Conservation (phyloP, 2,797 vertebrate species). For the Poeciliopsis gracilis region DNA sequence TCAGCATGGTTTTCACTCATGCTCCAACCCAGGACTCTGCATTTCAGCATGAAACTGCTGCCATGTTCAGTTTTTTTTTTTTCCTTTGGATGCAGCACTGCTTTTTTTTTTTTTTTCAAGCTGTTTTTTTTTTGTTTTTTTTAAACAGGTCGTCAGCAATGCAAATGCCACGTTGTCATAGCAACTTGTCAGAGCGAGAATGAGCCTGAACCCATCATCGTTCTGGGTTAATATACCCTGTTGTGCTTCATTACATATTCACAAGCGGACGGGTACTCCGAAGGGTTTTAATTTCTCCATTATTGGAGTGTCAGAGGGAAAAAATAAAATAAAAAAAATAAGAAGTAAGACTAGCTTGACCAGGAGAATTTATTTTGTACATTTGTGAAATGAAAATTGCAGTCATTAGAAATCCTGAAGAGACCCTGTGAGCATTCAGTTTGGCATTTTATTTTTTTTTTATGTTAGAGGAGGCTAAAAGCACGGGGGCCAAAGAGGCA, state of each 20-base stretch:
- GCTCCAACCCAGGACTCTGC: neutral
- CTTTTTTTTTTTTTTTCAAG: neutral
- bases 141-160: conserved; percentile 13
- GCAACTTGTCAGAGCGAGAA: conserved; percentile 36
- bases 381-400: conserved; percentile 13
- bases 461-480: conserved; percentile 38
- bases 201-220: conserved; percentile 21
- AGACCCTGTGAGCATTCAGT: conserved; percentile 41
- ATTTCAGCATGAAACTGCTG: neutral
- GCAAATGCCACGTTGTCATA: conserved; percentile 44
- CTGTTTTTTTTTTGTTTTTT: conserved; percentile 2
- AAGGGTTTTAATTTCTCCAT: conserved; percentile 27
- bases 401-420: conserved; percentile 29
- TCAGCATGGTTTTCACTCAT: neutral
- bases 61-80: neutral
- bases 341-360: neutral
- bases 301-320: conserved; percentile 24
- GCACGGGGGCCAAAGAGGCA: conserved; percentile 34
- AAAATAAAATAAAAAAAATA: neutral
- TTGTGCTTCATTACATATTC: conserved; percentile 36
- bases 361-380: conserved; percentile 13
- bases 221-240: conserved; percentile 35
- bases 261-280: conserved; percentile 19
- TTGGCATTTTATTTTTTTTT: conserved; percentile 32
- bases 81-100: neutral